Evolutionary conservation across 1,140 invertebrate genomes (phyloP), one percentile per base, ranked within the genome.

Genomic region (Drosophila nebulosa): DNA sequence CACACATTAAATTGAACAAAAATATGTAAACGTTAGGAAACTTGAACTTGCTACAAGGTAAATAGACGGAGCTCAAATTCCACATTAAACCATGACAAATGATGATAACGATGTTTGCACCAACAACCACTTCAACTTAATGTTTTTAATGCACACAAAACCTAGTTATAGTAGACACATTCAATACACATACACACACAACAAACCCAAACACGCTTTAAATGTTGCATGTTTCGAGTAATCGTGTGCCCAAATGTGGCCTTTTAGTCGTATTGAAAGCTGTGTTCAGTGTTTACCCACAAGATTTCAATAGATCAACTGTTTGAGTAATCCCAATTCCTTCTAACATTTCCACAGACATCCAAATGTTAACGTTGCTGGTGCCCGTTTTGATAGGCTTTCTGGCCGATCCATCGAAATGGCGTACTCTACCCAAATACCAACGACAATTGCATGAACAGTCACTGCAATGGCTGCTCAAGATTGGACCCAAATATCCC

Each of bases 401-500:
- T 90, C 92, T 99, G 59, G 92, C 96, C 62, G 95, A 97, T 74
- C 93, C 93, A 9, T 93, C 94, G 57, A 93, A 94, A 72, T 85
- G 96, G 26, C 91, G 93, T 53, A 92, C 93, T 26, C 93, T 94
- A 35, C 94, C 94, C 55, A 93, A 95, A 78, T 94, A 94, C 80
- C 93, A 93, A 51, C 92, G 94, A 18, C 92, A 93, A 57, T 92
- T 99, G 14, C 97, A 98, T 92, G 96, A 98, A 66, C 94, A 96
- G 79, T 96, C 96, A 69, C 93, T 98, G 68, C 94, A 97, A 75
- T 96, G 96, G 94, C 93, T 99, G 10, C 97, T 97, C 92, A 96
- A 96, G 90, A 96, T 98, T 86, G 98, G 97, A 27, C 96, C 97
- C 1, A 96, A 96, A 90, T 96, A 97, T 93, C 96, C 97, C 67